phyloP scores from a whole-genome alignment of 1,140 invertebrate species.

The Teleopsis dalmanni region DNA sequence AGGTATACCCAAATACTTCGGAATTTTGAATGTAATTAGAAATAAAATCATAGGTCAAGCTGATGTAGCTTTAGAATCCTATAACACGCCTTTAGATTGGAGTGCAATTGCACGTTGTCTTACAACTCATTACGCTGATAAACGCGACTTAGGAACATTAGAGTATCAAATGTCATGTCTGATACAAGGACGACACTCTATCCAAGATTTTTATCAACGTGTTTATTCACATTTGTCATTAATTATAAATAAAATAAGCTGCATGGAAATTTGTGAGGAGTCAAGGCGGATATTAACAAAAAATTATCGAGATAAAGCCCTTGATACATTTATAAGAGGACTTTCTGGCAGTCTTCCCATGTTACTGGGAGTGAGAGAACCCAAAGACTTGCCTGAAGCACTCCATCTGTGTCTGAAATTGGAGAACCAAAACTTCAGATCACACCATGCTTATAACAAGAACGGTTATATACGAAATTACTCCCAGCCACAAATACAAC shows the following conservation, averaged over 20 bases:
- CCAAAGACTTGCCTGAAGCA: too few relatives aligned
- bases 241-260: conserved; percentile 18
- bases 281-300: conserved; percentile 8
- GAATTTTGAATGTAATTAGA: conserved; percentile 5
- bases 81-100: conserved; percentile 17
- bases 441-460: conserved; percentile 1
- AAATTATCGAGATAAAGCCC: conserved; percentile 13
- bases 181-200: conserved; percentile 3
- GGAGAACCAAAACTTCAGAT: conserved; percentile 11
- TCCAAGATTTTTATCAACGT: conserved; percentile 16
- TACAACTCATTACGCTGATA: conserved; percentile 15
- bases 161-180: conserved; percentile 18
- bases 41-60: conserved; percentile 15
- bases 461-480: too few relatives aligned
- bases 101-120: conserved; percentile 8
- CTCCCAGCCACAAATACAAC: too few relatives aligned
- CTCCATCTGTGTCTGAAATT: conserved; percentile 16
- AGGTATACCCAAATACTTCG: conserved; percentile 6
- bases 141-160: conserved; percentile 11
- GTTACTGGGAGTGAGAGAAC: conserved; percentile 11
- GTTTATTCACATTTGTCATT: conserved; percentile 17
- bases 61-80: conserved; percentile 14
- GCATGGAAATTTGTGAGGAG: conserved; percentile 10
- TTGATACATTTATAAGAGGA: conserved; percentile 10
- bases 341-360: conserved; percentile 11